Percentiles rank a stretch among this genome's conserved stretches.
Conservation (phyloP, 1,140 invertebrate genomes). For the Drosophila busckii region DNA sequence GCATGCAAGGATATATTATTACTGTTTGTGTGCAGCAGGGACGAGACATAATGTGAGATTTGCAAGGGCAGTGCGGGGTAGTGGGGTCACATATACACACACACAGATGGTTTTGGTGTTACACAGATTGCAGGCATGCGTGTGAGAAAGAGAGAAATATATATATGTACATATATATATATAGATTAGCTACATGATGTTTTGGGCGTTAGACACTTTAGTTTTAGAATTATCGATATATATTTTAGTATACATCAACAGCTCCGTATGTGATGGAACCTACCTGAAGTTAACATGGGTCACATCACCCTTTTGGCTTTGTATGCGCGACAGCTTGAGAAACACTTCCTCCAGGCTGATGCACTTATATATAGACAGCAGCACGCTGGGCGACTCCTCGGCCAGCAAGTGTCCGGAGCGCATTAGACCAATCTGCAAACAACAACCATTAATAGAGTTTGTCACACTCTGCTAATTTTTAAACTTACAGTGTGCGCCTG, state of each 20-base stretch:
- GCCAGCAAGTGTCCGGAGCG: constrained; percentile 93
- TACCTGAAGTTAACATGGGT: constrained; percentile 78
- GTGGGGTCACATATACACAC: constrained; percentile 9
- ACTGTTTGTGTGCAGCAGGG: constrained; percentile 71
- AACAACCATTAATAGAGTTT: background rate
- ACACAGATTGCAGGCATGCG: constrained; percentile 66
- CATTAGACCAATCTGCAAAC: constrained; percentile 93
- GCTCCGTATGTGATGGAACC: constrained; percentile 15
- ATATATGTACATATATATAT: too few species aligned
- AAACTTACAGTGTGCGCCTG: constrained; percentile 89
- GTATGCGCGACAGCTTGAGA: constrained; percentile 88
- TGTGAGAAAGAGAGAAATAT: constrained; percentile 41
- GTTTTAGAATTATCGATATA: too few species aligned
- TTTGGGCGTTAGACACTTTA: too few species aligned
- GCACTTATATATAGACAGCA: constrained; percentile 90
- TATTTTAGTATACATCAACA: too few species aligned
- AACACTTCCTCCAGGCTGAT: constrained; percentile 95
- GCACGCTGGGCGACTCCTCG: constrained; percentile 92
- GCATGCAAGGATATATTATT: constrained; percentile 89
- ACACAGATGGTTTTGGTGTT: constrained; percentile 38
- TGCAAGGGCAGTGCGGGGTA: background rate
- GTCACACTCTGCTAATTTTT: background rate
- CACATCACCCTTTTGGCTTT: constrained; percentile 79
- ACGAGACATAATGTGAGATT: background rate
- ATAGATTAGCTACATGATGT: constrained; percentile 43